phyloP scores from a whole-genome alignment of 1,140 invertebrate genomes.

The Apis cerana region DNA sequence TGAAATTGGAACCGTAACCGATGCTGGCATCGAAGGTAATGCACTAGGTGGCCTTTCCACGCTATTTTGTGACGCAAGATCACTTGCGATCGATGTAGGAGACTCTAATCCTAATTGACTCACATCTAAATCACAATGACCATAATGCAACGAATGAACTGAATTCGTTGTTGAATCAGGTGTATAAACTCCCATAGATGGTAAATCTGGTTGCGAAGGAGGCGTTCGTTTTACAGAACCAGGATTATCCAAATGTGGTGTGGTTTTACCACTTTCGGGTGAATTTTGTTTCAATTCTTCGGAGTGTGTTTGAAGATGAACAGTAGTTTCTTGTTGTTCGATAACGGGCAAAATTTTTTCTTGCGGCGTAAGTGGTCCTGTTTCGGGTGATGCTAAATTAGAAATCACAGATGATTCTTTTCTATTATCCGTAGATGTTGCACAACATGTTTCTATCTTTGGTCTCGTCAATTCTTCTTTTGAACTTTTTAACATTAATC shows the following conservation, averaged over 20 bases:
- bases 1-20: conserved; percentile 69
- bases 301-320: conserved; percentile 68
- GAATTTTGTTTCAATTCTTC: conserved; percentile 77
- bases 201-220: conserved; percentile 84
- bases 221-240: conserved; percentile 82
- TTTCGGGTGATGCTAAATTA: conserved; percentile 37
- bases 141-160: conserved; percentile 90
- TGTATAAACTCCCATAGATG: conserved; percentile 91
- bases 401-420: conserved; percentile 51
- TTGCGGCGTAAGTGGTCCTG: conserved; percentile 64
- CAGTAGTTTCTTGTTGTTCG: conserved; percentile 61
- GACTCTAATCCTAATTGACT: conserved; percentile 92
- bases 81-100: conserved; percentile 92
- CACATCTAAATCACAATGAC: conserved; percentile 91
- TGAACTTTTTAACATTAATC: conserved; percentile 35
- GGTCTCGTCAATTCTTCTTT: conserved; percentile 56
- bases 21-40: conserved; percentile 73
- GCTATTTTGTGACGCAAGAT: conserved; percentile 89
- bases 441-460: conserved; percentile 52
- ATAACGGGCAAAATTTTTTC: conserved; percentile 69
- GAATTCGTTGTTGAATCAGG: conserved; percentile 93
- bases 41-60: conserved; percentile 83
- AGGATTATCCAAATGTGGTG: conserved; percentile 82
- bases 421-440: conserved; percentile 39
- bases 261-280: conserved; percentile 83